Conservation (phyloP, 2,113 vertebrate genomes). For the Psilopsiagon aymara region DNA sequence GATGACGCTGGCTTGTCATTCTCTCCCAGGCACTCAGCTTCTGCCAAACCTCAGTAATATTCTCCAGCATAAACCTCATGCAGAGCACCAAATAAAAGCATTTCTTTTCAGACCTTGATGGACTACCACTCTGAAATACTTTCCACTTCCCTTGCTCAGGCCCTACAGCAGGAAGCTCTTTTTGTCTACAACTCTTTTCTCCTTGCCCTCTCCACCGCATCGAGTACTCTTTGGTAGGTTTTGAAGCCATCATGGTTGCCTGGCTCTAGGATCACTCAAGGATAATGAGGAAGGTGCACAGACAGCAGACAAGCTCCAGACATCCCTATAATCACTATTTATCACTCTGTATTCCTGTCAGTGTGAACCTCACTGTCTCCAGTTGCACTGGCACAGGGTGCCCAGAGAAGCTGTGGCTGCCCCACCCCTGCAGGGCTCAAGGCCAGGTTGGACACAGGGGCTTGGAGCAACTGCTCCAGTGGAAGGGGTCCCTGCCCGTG, state of each 20-base stretch:
- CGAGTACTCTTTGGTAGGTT: fast-evolving
- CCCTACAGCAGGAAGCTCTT: not conserved
- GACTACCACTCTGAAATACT: not conserved
- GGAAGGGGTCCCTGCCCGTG: fast-evolving
- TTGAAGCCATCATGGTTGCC: not conserved
- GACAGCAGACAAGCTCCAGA: not conserved
- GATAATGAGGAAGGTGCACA: not conserved
- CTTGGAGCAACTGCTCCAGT: not conserved
- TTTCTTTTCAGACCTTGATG: not conserved
- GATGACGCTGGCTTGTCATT: not conserved
- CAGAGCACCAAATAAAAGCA: not conserved
- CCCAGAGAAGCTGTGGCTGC: not conserved
- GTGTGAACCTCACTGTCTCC: not conserved
- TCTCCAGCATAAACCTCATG: not conserved
- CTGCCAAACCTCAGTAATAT: not conserved
- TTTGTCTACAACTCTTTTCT: not conserved
- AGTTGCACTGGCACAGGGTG: not conserved
- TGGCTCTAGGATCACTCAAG: not conserved
- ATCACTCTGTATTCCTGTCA: not conserved
- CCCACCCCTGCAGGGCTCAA: not conserved
- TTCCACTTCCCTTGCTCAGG: not conserved
- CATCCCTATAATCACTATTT: not conserved
- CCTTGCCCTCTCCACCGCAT: not conserved
- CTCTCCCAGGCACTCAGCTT: not conserved
- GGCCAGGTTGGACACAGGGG: not conserved